Evolutionary conservation across 2,797 vertebrate genomes (phyloP), one percentile per base, ranked within the genome.

Genomic region (Tarsius wallacei): DNA sequence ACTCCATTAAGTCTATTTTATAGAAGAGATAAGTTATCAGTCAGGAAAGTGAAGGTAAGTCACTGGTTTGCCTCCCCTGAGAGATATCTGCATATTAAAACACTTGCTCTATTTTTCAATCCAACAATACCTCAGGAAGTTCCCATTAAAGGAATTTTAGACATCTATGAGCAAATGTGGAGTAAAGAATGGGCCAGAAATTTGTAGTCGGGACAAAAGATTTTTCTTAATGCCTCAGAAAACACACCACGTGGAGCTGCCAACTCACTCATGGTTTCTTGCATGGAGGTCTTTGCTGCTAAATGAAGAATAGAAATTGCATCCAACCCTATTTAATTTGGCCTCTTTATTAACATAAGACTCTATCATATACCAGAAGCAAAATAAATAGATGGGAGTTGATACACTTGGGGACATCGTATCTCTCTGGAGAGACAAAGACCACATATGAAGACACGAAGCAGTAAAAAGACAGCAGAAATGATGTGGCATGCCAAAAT

Each of bases 71-170:
- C 57, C 64, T 66, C 14, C 47, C 15, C 5, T 86, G 49, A 66
- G 24, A 51, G 51, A 86, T 31, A 71, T 91, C 83, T 97, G 12
- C 64, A 93, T 76, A 96, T 90, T 26, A 95, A 92, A 91, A 47
- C 90, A 21, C 51, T 90, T 84, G 16, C 47, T 90, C n/a, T 87
- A 61, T 59, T 77, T 83, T 95, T 66, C 53, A 89, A 82, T 6
- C 31, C 78, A 78, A 42, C 16, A 33, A 3, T 51, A 87, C 90
- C 33, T 93, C 71, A 90, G 49, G 85, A 92, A 81, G 28, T 80
- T 84, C 9, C 51, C 82, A 77, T 14, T 57, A 36, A 76, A 81
- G 14, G 61, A 70, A 82, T 57, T 61, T 94, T 87, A 84, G 61
- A 70, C 11, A 85, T 83, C 80, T 49, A 9, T 86, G 63, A 70